Conservation (phyloP, 2,797 vertebrate species). For the Catharus ustulatus region DNA sequence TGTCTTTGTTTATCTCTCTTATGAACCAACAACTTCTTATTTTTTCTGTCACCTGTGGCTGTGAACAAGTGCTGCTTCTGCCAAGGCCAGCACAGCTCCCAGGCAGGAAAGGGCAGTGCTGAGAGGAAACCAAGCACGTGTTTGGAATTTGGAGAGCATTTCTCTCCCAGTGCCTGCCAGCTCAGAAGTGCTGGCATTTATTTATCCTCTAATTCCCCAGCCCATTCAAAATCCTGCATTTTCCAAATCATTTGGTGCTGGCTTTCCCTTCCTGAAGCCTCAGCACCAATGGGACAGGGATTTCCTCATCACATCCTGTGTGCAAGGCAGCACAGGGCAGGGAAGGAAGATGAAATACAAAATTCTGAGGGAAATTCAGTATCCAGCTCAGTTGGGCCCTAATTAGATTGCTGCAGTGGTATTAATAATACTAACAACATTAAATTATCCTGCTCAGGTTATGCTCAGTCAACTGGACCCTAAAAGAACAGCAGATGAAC, state of each 20-base stretch:
- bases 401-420: neutral
- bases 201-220: constrained; percentile 12
- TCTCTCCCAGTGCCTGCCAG: constrained; percentile 15
- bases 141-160: neutral
- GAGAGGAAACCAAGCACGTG: neutral
- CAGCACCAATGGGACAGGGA: neutral
- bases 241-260: neutral
- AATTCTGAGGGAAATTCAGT: neutral
- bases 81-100: neutral
- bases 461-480: neutral
- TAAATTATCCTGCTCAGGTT: neutral
- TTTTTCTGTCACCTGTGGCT: neutral
- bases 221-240: neutral
- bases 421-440: neutral
- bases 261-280: neutral
- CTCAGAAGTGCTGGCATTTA: neutral
- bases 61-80: neutral
- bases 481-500: neutral
- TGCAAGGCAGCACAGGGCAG: neutral
- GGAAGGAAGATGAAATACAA: neutral
- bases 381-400: neutral
- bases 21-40: neutral
- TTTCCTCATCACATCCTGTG: neutral
- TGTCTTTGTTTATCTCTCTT: neutral
- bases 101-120: neutral